Conservation (phyloP, 1,140 invertebrate species). For the Danaus plexippus region DNA sequence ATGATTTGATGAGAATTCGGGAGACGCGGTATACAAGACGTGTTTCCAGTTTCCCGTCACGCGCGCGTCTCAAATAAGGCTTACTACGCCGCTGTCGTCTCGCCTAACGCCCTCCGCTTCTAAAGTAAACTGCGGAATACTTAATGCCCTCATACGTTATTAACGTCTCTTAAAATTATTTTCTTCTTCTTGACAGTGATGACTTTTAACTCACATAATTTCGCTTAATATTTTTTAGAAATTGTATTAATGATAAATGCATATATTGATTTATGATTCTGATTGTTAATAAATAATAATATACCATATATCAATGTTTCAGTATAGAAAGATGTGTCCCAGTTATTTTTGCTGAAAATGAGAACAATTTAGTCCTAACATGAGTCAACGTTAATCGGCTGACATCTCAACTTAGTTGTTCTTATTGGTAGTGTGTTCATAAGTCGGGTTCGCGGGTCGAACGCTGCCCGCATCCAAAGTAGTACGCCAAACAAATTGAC, state of each 20-base stretch:
- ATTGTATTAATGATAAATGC: no score
- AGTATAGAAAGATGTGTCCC: no score
- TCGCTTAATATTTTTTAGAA: no score
- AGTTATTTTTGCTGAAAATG: no score
- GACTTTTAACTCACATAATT: no score
- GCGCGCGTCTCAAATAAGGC: conserved; percentile 67
- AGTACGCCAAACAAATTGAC: conserved; percentile 60
- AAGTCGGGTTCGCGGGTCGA: conserved; percentile 43
- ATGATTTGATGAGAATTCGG: conserved; percentile 68
- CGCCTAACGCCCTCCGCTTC: conserved; percentile 43
- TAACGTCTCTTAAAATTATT: conserved; percentile 28
- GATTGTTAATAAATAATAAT: no score
- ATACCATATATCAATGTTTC: no score
- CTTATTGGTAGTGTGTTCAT: conserved; percentile 59
- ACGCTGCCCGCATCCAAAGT: conserved; percentile 53
- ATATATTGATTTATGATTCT: no score
- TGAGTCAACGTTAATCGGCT: conserved; percentile 54
- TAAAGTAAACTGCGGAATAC: conserved; percentile 63
- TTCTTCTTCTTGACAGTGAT: neutral
- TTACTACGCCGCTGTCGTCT: conserved; percentile 55
- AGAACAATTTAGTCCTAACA: conserved; percentile 19
- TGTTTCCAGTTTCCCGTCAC: conserved; percentile 67
- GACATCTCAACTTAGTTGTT: conserved; percentile 64
- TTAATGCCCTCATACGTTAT: conserved; percentile 47
- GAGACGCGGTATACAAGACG: conserved; percentile 58